phyloP scores from a whole-genome alignment of 2,797 vertebrate genomes.

The Acanthurus leucopareius region DNA sequence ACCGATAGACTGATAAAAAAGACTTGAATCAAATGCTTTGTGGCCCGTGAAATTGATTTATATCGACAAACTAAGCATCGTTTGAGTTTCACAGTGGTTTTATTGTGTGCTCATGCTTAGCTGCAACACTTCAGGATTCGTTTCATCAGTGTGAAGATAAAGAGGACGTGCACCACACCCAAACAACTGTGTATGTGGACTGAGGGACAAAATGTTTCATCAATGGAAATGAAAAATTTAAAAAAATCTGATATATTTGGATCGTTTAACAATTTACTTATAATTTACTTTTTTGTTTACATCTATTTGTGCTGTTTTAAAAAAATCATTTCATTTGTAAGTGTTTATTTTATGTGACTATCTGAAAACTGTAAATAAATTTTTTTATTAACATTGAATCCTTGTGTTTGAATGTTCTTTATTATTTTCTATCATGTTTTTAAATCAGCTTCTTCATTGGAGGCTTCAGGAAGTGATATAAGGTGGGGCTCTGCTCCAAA shows the following conservation, averaged over 20 bases:
- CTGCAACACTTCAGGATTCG: slow-evolving; percentile 7
- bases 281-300: background rate
- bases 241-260: no score
- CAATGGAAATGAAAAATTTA: background rate
- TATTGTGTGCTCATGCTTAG: slow-evolving; percentile 10
- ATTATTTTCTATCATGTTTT: background rate
- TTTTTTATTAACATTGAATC: slow-evolving; percentile 35
- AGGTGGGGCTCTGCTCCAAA: background rate
- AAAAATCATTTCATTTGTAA: slow-evolving; percentile 46
- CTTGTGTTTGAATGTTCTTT: slow-evolving; percentile 12
- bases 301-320: slow-evolving; percentile 21
- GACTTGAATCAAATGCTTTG: slow-evolving; percentile 19
- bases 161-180: slow-evolving; percentile 41
- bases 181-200: background rate
- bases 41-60: slow-evolving; percentile 19
- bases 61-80: background rate
- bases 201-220: background rate
- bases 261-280: background rate
- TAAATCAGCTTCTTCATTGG: background rate
- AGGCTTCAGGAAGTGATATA: background rate
- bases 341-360: slow-evolving; percentile 23
- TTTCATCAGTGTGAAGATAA: slow-evolving; percentile 6
- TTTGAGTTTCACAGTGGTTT: slow-evolving; percentile 19
- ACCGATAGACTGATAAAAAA: slow-evolving; percentile 35
- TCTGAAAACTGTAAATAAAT: slow-evolving; percentile 76